A percentile compares a stretch with the other conserved stretches of the same genome.
These are phyloP conservation scores for Urosaurus nigricauda DNA, from an alignment of 2,797 vertebrate species.

Conservation along the genomic window DNA sequence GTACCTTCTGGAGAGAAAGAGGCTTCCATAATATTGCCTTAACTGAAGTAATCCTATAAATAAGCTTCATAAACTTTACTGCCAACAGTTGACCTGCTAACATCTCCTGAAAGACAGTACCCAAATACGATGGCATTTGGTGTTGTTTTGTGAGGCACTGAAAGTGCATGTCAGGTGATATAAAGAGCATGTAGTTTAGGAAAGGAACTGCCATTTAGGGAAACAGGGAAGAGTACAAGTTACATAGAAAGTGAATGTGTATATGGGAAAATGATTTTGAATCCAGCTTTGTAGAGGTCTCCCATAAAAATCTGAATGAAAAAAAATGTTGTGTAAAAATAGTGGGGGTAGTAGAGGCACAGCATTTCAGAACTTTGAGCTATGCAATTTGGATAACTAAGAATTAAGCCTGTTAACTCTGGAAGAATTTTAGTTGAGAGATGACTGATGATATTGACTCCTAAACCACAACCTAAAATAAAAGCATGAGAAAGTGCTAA, in stretches of 20 bases:
- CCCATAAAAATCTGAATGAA: background rate
- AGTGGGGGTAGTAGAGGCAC: background rate
- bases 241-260: background rate
- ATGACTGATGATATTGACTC: background rate
- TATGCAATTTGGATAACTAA: background rate
- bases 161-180: background rate
- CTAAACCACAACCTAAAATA: background rate
- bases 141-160: background rate
- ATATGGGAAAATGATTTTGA: background rate
- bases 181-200: background rate
- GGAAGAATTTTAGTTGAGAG: background rate
- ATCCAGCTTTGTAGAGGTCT: background rate
- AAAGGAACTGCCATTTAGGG: background rate
- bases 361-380: background rate
- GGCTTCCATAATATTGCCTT: constrained; percentile 30
- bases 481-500: background rate
- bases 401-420: background rate
- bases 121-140: constrained; percentile 1
- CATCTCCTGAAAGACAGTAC: constrained; percentile 16
- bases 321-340: too few relatives aligned
- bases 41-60: constrained; percentile 54
- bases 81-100: constrained; percentile 1
- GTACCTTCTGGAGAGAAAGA: constrained; percentile 33
- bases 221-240: background rate
- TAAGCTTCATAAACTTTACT: constrained; percentile 33